Base-by-base conservation (phyloP, 2,888 invertebrate species). In the Aromia moschata region DNA sequence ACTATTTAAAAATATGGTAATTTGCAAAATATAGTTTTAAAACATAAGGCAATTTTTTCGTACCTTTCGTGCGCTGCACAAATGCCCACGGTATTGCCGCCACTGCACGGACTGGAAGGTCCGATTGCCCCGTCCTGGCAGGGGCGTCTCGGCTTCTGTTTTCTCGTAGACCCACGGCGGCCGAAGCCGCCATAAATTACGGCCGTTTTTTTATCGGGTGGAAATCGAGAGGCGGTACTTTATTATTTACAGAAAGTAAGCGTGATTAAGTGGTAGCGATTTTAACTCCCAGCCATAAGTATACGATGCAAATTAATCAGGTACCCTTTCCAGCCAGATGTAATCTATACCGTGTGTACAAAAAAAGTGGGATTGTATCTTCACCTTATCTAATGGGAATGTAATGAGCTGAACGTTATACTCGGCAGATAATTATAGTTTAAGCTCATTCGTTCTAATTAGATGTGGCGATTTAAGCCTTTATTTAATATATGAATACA, bases 241-340 rank as follows among this genome's bases (percentile, higher is more conserved):
- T 67, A 72, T 73, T 74, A 73, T 70, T 72, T 68, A 68, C 64
- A 70, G 69, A 69, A 71, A 72, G 71, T 65, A 70, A 71, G 72
- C 70, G 71, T 73, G 74, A 74, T 74, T 70, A 73, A 73, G 72
- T 70, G 65, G 70, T 67, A 69, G 69, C 70, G 63, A 67, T 70
- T 68, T 64, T 56, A 59, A 57, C 59, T 64, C 55, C 55, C 61
- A 41, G 12, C 30, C 15, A 31, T 45, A 31, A 45, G 16, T 52
- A 52, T 52, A 17, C 31, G 40, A 37, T 52, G 40, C 52, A 41
- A 31, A 52, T 52, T 52, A 41, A 52, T 12, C 31, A 41, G 30
- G 30, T 20, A 4, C 16, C 15, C 16, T 7, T 20, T 31, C 15
- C 30, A 17, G 12, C 41, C 15, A 15, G 40, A 15, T 52, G 52